Evolutionary conservation across 2,888 invertebrate species (phyloP), one percentile per base, ranked within the genome.

Genomic region (Tetragonula carbonaria): DNA sequence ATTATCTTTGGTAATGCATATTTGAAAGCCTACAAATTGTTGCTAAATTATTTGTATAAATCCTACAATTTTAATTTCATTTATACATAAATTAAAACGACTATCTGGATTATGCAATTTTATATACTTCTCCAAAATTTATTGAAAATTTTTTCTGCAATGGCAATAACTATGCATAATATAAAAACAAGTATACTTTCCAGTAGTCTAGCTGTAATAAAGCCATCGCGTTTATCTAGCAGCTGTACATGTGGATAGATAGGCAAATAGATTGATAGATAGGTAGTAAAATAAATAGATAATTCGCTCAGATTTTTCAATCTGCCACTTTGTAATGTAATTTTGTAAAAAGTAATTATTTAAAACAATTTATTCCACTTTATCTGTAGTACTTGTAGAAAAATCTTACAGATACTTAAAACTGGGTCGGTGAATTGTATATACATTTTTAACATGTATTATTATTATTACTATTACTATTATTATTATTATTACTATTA

Each of bases 291-390:
- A 86, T 87, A 87, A 86, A 87, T 89, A 90, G 90, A 86, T 91
- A 87, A 90, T 86, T 86, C 90, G 91, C 91, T 92, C 93, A 92
- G 92, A 93, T 92, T 89, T 92, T 92, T 90, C 88, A 89, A 91
- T 93, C 92, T 92, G 93, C 91, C 91, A 91, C 91, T 93, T 94
- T 93, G 92, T 94, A 93, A 93, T 94, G 94, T 94, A 93, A 94
- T 94, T 94, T 94, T 94, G 94, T 94, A 94, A 93, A 94, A 94
- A 93, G 91, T 88, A 91, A 90, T 91, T 92, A 93, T 93, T 93
- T 93, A 93, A 92, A 92, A 90, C 89, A 88, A 92, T 90, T 93
- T 92, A 93, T 92, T 93, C 91, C 91, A 91, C 90, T 92, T 94
- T 92, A 91, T 92, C 91, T 90, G 91, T 93, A 93, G 91, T 92